phyloP scores from a whole-genome alignment of 2,888 invertebrate species.

The Smittia sp. region DNA sequence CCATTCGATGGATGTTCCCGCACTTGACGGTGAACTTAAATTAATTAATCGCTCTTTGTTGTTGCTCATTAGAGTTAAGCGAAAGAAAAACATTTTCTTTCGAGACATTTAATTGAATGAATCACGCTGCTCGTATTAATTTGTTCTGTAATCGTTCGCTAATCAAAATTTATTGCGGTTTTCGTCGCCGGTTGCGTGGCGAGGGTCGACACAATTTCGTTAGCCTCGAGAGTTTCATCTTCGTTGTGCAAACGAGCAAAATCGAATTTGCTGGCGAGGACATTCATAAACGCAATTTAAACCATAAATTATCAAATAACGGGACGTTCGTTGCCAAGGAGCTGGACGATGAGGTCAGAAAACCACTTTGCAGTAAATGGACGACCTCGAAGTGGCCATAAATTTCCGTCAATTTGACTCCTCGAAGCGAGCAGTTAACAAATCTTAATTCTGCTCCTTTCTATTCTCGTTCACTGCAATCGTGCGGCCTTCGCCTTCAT shows the following conservation, averaged over 20 bases:
- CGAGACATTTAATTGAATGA: conserved; percentile 35
- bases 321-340: neutral
- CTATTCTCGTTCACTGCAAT: conserved; percentile 19
- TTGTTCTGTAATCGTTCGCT: conserved; percentile 37
- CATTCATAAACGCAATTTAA: conserved; percentile 41
- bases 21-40: conserved; percentile 24
- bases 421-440: conserved; percentile 18
- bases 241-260: neutral
- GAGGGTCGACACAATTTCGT: neutral
- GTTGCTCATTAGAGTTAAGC: conserved; percentile 32
- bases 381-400: conserved; percentile 17
- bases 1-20: neutral
- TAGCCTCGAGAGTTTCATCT: neutral
- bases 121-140: conserved; percentile 33
- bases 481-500: conserved; percentile 23
- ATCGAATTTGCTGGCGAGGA: conserved; percentile 30
- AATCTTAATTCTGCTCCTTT: conserved; percentile 33
- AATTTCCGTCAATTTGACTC: conserved; percentile 38
- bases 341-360: neutral
- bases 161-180: conserved; percentile 41
- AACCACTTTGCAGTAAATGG: conserved; percentile 37
- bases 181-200: neutral
- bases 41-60: conserved; percentile 41
- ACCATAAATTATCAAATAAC: conserved; percentile 41
- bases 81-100: neutral